Evolutionary conservation across 2,797 vertebrate species (phyloP).

Genomic region (Anableps anableps): DNA sequence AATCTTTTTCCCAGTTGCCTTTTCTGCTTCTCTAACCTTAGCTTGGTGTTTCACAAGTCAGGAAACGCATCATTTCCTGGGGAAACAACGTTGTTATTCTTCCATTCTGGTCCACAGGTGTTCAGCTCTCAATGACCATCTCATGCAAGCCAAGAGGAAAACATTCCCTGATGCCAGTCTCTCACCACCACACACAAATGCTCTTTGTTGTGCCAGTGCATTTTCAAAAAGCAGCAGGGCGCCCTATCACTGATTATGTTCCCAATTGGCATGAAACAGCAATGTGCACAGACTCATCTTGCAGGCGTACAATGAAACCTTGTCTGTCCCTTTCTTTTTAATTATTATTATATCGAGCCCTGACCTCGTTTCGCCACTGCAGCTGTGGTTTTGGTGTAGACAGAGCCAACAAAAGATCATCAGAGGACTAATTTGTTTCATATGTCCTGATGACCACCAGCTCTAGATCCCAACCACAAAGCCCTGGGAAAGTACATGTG

Average conservation of each 20-base stretch:
- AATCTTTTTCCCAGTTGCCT: constrained; percentile 47
- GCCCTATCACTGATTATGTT: constrained; percentile 67
- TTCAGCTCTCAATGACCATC: constrained; percentile 62
- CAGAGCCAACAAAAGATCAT: constrained; percentile 58
- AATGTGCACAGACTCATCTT: constrained; percentile 62
- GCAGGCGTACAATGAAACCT: constrained; percentile 67
- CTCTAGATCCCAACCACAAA: constrained; percentile 46
- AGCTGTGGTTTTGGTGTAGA: constrained; percentile 60
- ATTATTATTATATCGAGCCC: constrained; percentile 60
- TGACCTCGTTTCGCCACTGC: constrained; percentile 68
- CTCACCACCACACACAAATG: constrained; percentile 66
- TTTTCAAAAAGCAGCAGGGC: constrained; percentile 67
- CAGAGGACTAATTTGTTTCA: constrained; percentile 67
- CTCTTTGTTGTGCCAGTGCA: constrained; percentile 66
- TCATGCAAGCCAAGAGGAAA: constrained; percentile 48
- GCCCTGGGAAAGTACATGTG: constrained; percentile 48
- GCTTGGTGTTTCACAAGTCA: constrained; percentile 56
- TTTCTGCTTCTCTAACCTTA: constrained; percentile 60
- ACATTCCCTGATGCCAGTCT: constrained; percentile 60
- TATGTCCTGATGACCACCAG: constrained; percentile 58
- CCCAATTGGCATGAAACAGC: constrained; percentile 71
- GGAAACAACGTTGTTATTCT: constrained; percentile 78
- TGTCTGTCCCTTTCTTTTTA: constrained; percentile 63
- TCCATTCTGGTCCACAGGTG: constrained; percentile 75
- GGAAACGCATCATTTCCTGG: constrained; percentile 76